These are phyloP conservation scores for Argentina silus DNA, from an alignment of 2,797 vertebrate genomes.

Conservation along the genomic window DNA sequence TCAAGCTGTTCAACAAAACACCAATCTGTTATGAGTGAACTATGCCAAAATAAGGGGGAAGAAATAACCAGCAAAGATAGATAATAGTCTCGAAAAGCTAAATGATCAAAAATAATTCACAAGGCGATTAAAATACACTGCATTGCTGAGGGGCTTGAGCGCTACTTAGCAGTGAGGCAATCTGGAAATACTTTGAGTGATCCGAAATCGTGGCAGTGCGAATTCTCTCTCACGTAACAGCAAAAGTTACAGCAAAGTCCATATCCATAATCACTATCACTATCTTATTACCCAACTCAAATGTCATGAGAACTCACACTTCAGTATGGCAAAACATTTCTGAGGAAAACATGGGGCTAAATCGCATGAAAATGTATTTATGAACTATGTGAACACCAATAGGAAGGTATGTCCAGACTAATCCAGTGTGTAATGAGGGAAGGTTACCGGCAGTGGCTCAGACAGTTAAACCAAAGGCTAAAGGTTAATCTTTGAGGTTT, in stretches of 20 bases:
- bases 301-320: no score
- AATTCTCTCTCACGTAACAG: no score
- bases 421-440: neutral
- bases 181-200: no score
- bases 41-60: neutral
- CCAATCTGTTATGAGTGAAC: neutral
- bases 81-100: neutral
- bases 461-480: neutral
- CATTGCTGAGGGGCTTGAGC: neutral
- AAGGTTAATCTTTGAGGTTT: neutral
- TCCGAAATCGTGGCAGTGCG: no score
- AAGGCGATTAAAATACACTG: neutral
- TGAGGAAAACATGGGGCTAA: no score
- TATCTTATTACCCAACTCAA: no score
- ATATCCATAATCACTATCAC: no score
- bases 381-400: no score
- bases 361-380: no score
- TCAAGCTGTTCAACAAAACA: neutral
- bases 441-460: neutral
- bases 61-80: neutral
- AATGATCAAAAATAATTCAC: neutral
- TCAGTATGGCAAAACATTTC: no score
- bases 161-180: neutral
- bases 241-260: no score
- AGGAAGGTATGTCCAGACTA: neutral